Evolutionary conservation across 1,140 invertebrate genomes (phyloP), one percentile per base, ranked within the genome.

Genomic region (Penaeus vannamei): DNA sequence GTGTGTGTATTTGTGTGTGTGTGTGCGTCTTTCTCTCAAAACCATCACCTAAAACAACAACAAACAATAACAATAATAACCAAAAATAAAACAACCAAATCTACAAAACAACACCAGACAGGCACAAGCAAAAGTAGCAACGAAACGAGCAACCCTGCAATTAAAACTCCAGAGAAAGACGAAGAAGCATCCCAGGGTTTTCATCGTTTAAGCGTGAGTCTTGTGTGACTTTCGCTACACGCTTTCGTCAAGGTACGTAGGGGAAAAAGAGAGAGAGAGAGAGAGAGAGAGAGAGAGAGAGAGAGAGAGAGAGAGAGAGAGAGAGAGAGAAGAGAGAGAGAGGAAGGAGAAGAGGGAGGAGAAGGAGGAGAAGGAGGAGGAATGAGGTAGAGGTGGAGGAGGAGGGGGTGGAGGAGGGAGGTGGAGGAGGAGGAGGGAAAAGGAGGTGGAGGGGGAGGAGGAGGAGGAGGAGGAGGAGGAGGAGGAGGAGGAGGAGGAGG

Each of bases 221-320:
- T 5, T 69, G 53, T 46, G 79, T 23, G 29, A 46, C 29, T 46
- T 14, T 29, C 64, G 29, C 42, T 20, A 19, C 46, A 59, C n/a
- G 23, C 42, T 20, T 36, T 19, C 29, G 46, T 59, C 36, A 42
- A 80, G n/a, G 46, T 46, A 80, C 79, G 1, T 23, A 8, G n/a
- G n/a, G 29, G 10, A 20, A 42, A n/a, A n/a, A 19, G 17, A 19
- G 53, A 80, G n/a, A 20, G 84, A 36, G 83, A 66, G 84, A 69
- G 84, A 32, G 61, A 36, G 84, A 85, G 62, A 36, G 26, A 69
- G 84, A 69, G 84, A 69, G 61, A 69, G 62, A 85, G 84, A 69
- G 61, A 36, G 62, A 64, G 84, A 69, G 84, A 32, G 62, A 66
- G 84, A 69, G 84, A 26, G 83, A 84, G 61, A 17, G 83, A 64